Evolutionary conservation across 2,888 invertebrate species (phyloP).

Genomic region (Paralinhomoeus sp.): DNA sequence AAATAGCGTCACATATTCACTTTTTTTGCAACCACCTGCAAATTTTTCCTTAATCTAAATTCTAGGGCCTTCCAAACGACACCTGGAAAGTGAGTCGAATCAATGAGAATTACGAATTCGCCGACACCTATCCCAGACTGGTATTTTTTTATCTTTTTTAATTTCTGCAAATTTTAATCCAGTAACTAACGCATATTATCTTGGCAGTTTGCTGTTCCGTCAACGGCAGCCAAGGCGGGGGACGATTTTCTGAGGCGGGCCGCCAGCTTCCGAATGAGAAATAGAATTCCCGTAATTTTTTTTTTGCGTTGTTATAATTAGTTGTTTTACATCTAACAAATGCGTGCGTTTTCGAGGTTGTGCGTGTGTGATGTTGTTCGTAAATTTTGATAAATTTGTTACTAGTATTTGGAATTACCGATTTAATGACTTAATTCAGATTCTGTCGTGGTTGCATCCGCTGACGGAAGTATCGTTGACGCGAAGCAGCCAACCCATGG

Average conservation of each 20-base stretch:
- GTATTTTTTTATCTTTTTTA: constrained; percentile 19
- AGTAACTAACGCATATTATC: neutral
- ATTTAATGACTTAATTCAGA: constrained; percentile 43
- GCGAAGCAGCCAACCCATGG: constrained; percentile 80
- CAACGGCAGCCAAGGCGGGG: constrained; percentile 40
- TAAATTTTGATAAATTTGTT: too few relatives aligned
- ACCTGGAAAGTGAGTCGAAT: constrained; percentile 85
- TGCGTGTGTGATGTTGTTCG: too few relatives aligned
- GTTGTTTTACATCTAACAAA: neutral
- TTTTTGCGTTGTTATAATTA: neutral
- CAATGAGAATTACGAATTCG: constrained; percentile 72
- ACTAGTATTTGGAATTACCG: too few relatives aligned
- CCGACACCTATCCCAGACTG: constrained; percentile 84
- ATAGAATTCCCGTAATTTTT: constrained; percentile 33
- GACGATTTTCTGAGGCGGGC: constrained; percentile 64
- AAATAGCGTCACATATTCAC: too few relatives aligned
- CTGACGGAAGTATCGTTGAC: constrained; percentile 85
- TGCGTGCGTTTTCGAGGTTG: neutral
- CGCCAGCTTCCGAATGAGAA: constrained; percentile 46
- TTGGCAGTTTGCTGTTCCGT: constrained; percentile 60
- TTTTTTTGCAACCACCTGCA: too few relatives aligned
- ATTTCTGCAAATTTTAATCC: constrained; percentile 1
- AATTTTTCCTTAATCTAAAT: too few relatives aligned
- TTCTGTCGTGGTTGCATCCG: constrained; percentile 93
- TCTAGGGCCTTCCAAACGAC: constrained; percentile 61